These are phyloP conservation scores for Eristalinus aeneus DNA, from an alignment of 2,888 invertebrate genomes.

Conservation along the genomic window DNA sequence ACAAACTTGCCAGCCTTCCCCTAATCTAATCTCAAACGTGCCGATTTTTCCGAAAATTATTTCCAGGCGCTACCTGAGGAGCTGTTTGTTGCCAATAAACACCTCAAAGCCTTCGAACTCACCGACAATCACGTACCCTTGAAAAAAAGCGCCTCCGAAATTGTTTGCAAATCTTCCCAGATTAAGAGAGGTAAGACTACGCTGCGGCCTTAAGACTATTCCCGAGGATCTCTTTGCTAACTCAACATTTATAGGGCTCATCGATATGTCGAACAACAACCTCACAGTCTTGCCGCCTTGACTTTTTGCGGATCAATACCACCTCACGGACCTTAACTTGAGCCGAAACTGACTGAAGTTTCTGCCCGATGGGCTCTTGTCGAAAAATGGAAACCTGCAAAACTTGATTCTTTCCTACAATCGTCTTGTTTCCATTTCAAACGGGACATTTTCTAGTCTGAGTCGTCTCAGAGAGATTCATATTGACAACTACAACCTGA, in stretches of 20 bases:
- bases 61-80: constrained; percentile 81
- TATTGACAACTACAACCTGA: constrained; percentile 82
- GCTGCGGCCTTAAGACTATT: constrained; percentile 83
- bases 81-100: constrained; percentile 81
- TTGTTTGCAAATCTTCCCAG: constrained; percentile 84
- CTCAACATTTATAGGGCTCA: constrained; percentile 82
- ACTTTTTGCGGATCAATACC: constrained; percentile 84
- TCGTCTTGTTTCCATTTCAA: constrained; percentile 82
- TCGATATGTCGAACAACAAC: constrained; percentile 84
- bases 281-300: constrained; percentile 83
- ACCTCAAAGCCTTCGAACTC: constrained; percentile 82
- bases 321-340: constrained; percentile 85
- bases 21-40: constrained; percentile 82
- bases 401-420: constrained; percentile 86
- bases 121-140: constrained; percentile 84
- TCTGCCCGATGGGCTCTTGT: constrained; percentile 84
- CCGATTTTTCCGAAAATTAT: constrained; percentile 86
- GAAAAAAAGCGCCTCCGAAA: constrained; percentile 82
- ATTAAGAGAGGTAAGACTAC: constrained; percentile 77
- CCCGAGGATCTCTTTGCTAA: constrained; percentile 85
- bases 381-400: constrained; percentile 82
- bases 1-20: constrained; percentile 84
- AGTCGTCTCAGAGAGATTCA: constrained; percentile 81
- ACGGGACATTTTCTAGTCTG: constrained; percentile 79
- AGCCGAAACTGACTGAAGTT: constrained; percentile 84